phyloP scores from a whole-genome alignment of 1,140 invertebrate species.

The Rhysida immarginata region DNA sequence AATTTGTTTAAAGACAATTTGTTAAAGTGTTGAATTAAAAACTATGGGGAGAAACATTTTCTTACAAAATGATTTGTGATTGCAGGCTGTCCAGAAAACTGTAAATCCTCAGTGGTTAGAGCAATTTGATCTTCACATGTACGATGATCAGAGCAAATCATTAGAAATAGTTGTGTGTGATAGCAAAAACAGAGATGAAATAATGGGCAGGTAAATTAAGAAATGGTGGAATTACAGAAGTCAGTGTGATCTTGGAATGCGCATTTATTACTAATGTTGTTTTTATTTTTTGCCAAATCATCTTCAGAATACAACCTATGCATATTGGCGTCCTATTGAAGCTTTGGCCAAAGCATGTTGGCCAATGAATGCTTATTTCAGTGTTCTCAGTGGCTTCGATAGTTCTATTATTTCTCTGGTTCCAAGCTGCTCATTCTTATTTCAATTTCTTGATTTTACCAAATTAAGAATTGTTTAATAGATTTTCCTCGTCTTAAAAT shows the following conservation, averaged over 20 bases:
- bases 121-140: slow-evolving; percentile 92
- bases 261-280: no score
- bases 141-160: slow-evolving; percentile 70
- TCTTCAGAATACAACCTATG: no score
- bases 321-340: no score
- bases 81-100: slow-evolving; percentile 31
- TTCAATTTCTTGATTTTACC: background rate
- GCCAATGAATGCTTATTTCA: background rate
- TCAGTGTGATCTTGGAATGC: no score
- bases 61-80: no score
- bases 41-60: no score
- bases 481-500: background rate
- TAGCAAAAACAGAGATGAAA: slow-evolving; percentile 56
- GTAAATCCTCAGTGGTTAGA: slow-evolving; percentile 59
- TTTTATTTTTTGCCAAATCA: no score
- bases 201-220: slow-evolving; percentile 71
- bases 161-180: slow-evolving; percentile 78
- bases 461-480: background rate
- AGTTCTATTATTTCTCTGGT: background rate
- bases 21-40: no score
- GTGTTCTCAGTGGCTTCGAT: background rate
- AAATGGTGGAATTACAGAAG: no score
- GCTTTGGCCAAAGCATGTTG: background rate
- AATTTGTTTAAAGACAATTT: no score
- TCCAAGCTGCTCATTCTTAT: background rate